Evolutionary conservation across 2,888 invertebrate genomes (phyloP).

Genomic region (Diaprepes abbreviatus): DNA sequence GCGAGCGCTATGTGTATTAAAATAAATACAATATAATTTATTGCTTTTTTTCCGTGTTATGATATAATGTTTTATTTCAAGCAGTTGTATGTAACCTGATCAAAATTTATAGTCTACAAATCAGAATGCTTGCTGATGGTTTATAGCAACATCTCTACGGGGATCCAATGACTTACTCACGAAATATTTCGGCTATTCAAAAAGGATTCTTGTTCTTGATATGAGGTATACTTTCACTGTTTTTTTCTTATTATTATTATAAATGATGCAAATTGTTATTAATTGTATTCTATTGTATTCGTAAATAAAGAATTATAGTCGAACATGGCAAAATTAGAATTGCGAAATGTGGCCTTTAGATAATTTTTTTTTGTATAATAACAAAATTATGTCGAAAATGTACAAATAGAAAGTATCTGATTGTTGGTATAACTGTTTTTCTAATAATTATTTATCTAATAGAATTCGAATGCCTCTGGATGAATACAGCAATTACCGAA

Average conservation of each 20-base stretch:
- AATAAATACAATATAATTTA: slow-evolving; percentile 28
- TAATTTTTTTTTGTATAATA: too few relatives aligned
- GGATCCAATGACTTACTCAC: slow-evolving; percentile 24
- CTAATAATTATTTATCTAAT: too few relatives aligned
- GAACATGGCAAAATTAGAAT: background rate
- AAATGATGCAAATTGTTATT: slow-evolving; percentile 25
- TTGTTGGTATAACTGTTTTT: too few relatives aligned
- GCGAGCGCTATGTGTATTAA: slow-evolving; percentile 16
- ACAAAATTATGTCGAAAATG: too few relatives aligned
- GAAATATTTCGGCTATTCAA: slow-evolving; percentile 27
- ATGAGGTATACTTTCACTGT: slow-evolving; percentile 3
- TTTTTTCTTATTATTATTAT: slow-evolving; percentile 22
- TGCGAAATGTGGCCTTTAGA: too few relatives aligned
- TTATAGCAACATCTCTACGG: slow-evolving; percentile 23
- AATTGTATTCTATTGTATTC: slow-evolving; percentile 17
- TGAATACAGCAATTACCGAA: too few relatives aligned
- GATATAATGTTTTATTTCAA: slow-evolving; percentile 29
- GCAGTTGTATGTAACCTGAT: slow-evolving; percentile 24
- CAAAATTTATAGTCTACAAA: slow-evolving; percentile 28
- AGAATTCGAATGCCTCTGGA: too few relatives aligned
- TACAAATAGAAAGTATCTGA: too few relatives aligned
- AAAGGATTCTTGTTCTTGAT: slow-evolving; percentile 13
- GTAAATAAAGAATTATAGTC: background rate
- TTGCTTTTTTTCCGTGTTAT: slow-evolving; percentile 23
- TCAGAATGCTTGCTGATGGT: slow-evolving; percentile 24